phyloP scores from a whole-genome alignment of 2,113 vertebrate species.

The Aspiorhynchus laticeps region DNA sequence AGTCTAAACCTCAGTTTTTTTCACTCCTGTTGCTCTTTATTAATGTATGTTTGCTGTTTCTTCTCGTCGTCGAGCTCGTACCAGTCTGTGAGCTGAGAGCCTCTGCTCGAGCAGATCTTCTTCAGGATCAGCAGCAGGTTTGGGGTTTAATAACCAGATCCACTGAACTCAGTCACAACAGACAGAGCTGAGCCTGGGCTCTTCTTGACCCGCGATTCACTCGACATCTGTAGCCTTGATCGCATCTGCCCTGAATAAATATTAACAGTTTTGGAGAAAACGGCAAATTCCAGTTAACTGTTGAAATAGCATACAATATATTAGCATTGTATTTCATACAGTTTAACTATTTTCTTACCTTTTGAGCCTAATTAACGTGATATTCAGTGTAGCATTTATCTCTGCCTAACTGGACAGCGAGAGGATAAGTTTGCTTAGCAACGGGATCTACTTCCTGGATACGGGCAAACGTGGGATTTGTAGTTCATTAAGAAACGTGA shows the following conservation, averaged over 20 bases:
- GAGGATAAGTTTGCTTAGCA: constrained; percentile 72
- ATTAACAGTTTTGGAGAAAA: background rate
- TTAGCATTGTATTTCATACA: background rate
- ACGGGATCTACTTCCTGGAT: constrained; percentile 77
- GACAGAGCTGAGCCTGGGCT: constrained; percentile 69
- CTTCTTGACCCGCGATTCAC: background rate
- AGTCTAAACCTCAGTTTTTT: background rate
- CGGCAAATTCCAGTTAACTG: background rate
- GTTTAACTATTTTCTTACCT: background rate
- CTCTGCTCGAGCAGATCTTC: constrained; percentile 68
- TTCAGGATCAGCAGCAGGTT: constrained; percentile 61
- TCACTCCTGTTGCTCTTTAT: background rate
- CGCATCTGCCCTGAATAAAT: background rate
- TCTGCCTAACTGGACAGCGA: constrained; percentile 1
- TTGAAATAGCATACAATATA: background rate
- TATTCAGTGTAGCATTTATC: background rate
- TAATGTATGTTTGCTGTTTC: background rate
- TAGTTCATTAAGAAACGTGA: constrained; percentile 55
- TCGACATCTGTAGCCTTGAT: background rate
- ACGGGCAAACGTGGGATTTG: constrained; percentile 71
- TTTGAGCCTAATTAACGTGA: background rate
- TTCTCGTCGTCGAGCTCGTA: constrained; percentile 54
- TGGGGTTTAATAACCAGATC: constrained; percentile 78
- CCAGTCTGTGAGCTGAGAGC: constrained; percentile 83
- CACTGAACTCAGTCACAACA: constrained; percentile 77